These are phyloP conservation scores for Lepus europaeus DNA, from an alignment of 2,113 vertebrate species.

Conservation along the genomic window DNA sequence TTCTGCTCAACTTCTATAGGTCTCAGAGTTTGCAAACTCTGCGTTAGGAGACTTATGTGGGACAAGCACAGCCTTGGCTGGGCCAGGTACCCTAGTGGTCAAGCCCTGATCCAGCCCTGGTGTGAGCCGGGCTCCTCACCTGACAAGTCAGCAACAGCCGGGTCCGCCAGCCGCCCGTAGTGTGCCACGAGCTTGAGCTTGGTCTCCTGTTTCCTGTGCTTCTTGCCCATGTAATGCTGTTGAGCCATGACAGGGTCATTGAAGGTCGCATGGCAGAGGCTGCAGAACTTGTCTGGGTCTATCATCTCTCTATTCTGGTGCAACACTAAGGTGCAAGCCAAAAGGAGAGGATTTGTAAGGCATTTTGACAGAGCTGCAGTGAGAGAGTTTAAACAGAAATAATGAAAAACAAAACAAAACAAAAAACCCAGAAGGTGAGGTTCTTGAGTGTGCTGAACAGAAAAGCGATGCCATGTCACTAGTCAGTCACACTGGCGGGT, in stretches of 20 bases:
- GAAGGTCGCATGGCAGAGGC: constrained; percentile 97
- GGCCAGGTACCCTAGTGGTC: neutral
- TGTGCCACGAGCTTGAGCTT: constrained; percentile 97
- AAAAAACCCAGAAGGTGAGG: constrained; percentile 56
- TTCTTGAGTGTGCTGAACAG: constrained; percentile 27
- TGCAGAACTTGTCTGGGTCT: constrained; percentile 96
- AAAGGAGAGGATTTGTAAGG: constrained; percentile 77
- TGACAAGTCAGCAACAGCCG: constrained; percentile 84
- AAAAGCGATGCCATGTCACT: constrained; percentile 20
- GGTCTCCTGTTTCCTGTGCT: constrained; percentile 96
- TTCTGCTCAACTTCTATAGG: neutral
- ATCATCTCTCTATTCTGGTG: constrained; percentile 79
- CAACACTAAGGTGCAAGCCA: constrained; percentile 81
- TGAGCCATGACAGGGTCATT: constrained; percentile 98
- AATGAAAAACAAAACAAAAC: constrained; percentile 40
- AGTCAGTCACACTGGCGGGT: constrained; percentile 19
- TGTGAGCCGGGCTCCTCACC: constrained; percentile 82
- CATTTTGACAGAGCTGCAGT: constrained; percentile 81
- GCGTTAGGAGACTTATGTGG: neutral
- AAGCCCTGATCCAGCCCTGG: neutral
- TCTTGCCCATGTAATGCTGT: constrained; percentile 98
- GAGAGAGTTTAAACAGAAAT: constrained; percentile 79
- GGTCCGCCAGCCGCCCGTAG: constrained; percentile 91
- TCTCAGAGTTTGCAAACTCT: neutral
- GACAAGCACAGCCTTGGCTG: neutral